These are phyloP conservation scores for Holacanthella duospinosa DNA, from an alignment of 2,888 invertebrate genomes.

Conservation along the genomic window DNA sequence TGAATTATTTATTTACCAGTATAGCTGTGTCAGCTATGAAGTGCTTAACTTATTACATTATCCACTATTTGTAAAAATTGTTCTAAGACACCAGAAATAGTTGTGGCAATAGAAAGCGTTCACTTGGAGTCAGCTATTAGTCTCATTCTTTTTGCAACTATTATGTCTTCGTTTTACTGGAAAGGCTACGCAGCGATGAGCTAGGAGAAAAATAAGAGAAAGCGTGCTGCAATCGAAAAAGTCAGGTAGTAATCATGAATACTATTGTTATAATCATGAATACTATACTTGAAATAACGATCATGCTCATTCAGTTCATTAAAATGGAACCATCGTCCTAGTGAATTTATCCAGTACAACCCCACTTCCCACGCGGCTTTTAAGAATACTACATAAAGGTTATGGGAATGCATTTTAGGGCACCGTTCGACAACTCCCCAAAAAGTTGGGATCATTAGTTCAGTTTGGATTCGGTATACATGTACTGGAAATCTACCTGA, in stretches of 20 bases:
- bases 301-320: neutral
- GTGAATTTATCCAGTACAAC: neutral
- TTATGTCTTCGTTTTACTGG: neutral
- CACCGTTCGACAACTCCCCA: neutral
- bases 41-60: too few relatives aligned
- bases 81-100: too few relatives aligned
- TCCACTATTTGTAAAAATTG: too few relatives aligned
- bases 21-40: too few relatives aligned
- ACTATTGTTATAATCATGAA: neutral
- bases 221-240: neutral
- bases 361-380: neutral
- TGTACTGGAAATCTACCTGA: conserved; percentile 19
- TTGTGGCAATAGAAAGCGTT: too few relatives aligned
- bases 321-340: neutral
- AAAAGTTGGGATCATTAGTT: conserved; percentile 14
- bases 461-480: conserved; percentile 23
- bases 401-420: neutral
- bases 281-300: too few relatives aligned
- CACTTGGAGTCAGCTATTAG: too few relatives aligned
- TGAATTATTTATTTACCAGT: too few relatives aligned
- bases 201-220: neutral
- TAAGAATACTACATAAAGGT: neutral
- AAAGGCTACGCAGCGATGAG: neutral
- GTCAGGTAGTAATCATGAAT: neutral
- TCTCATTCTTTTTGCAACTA: neutral